phyloP scores from a whole-genome alignment of 2,888 invertebrate species.

The Rhyacophila evoluta region DNA sequence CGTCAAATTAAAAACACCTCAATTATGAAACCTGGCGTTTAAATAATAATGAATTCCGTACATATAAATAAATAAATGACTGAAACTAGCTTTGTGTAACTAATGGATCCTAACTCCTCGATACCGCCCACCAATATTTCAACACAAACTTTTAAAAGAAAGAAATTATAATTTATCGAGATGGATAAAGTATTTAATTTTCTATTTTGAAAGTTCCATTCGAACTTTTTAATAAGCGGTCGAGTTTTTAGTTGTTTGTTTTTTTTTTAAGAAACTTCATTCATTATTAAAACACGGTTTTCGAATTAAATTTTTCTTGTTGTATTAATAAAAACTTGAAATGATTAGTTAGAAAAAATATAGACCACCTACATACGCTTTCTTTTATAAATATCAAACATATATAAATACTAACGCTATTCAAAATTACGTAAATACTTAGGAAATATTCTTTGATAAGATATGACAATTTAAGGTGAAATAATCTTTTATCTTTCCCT shows the following conservation, averaged over 20 bases:
- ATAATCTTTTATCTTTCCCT: no score
- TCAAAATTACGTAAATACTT: no score
- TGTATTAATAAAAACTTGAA: no score
- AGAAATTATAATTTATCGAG: conserved; percentile 33
- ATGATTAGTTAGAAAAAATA: no score
- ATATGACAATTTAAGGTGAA: no score
- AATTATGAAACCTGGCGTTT: conserved; percentile 11
- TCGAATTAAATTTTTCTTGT: no score
- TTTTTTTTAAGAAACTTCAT: not conserved
- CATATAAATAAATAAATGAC: conserved; percentile 40
- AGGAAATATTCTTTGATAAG: no score
- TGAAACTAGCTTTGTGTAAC: conserved; percentile 23
- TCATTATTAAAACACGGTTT: not conserved
- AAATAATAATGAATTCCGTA: conserved; percentile 17
- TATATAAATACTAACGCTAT: no score
- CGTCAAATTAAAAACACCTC: conserved; percentile 51
- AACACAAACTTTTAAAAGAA: conserved; percentile 24
- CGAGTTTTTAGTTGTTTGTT: not conserved
- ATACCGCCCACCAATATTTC: conserved; percentile 39
- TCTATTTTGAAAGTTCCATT: not conserved
- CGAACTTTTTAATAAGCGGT: not conserved
- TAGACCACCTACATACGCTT: no score
- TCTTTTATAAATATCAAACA: no score
- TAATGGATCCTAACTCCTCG: not conserved
- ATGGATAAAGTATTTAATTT: not conserved